Percentiles rank a stretch among this genome's conserved stretches.
phyloP scores from a whole-genome alignment of 2,888 invertebrate species.

The Crocallis elinguaria region DNA sequence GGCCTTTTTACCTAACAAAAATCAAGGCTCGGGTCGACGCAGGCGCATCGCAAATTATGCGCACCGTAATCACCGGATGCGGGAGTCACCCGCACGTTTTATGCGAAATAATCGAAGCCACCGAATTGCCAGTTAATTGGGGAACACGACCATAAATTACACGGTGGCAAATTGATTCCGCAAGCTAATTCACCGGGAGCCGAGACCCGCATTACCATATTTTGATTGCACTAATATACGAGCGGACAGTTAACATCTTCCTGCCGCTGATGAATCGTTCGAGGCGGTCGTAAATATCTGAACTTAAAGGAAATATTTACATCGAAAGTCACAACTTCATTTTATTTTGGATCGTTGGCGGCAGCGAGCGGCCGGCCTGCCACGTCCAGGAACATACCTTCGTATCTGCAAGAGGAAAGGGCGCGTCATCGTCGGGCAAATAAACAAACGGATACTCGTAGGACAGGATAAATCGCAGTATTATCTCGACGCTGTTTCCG shows the following conservation, averaged over 20 bases:
- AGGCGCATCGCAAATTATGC: constrained; percentile 82
- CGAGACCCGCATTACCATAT: constrained; percentile 68
- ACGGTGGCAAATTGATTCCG: constrained; percentile 76
- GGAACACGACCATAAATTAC: constrained; percentile 79
- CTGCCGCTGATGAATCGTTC: constrained; percentile 72
- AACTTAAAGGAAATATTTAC: constrained; percentile 57
- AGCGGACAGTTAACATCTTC: constrained; percentile 68
- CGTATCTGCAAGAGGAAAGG: constrained; percentile 49
- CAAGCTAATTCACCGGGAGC: constrained; percentile 58
- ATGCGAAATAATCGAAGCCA: constrained; percentile 83
- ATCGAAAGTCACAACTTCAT: constrained; percentile 48
- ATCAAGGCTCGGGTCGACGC: constrained; percentile 68
- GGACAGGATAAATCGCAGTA: constrained; percentile 62
- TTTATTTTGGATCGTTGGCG: constrained; percentile 52
- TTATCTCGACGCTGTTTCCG: constrained; percentile 68
- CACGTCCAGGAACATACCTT: constrained; percentile 44
- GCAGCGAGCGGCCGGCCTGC: constrained; percentile 32
- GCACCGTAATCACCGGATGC: constrained; percentile 83
- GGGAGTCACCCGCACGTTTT: constrained; percentile 82
- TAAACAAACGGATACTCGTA: constrained; percentile 53
- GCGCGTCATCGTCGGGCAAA: constrained; percentile 47
- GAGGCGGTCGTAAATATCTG: constrained; percentile 62
- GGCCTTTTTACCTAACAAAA: constrained; percentile 81
- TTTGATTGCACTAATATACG: constrained; percentile 78
- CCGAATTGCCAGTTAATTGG: constrained; percentile 84